Evolutionary conservation across 2,888 invertebrate species (phyloP), one percentile per base, ranked within the genome.

Genomic region (Mimumesa dahlbomi): DNA sequence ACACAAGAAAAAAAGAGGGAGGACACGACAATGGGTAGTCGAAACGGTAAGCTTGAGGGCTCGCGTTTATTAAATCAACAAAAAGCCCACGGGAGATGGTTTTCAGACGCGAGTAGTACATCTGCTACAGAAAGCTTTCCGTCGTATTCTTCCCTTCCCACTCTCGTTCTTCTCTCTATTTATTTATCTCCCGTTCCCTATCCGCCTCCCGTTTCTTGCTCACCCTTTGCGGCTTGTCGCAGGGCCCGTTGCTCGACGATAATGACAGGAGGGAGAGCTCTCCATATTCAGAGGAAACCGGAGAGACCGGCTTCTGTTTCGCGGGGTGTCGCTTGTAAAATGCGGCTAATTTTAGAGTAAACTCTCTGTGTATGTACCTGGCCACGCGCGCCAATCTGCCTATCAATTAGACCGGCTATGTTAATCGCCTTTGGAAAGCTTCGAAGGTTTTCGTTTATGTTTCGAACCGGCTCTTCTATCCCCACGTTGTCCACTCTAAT

Each of bases 41-140:
- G 67, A 70, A 72, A 74, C 69, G 62, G 71, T 71, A 61, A 75
- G 73, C 73, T 70, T 43, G 74, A 67, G 75, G 78, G 68, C 71
- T 76, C 72, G 78, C 83, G 82, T 85, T 84, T 85, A 85, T 85
- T 84, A 81, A 85, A 85, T 84, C 84, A 84, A 84, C 83, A 81
- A 82, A 84, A 80, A 77, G 79, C 82, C 73, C 71, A 62, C 54
- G 77, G 66, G 61, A 58, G 67, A 68, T 73, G 73, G 67, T 78
- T 78, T 80, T 78, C 81, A 81, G 81, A 78, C 68, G 78, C 70
- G 73, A 78, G 78, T 69, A 62, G 70, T 81, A 80, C 81, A 80
- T 80, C 78, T 75, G 79, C 75, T 73, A 78, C 71, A 80, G 81
- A 80, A 81, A 81, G 80, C 79, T 77, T 79, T 77, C 59, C 77